Base-by-base conservation (phyloP, 2,888 invertebrate species). In the Chelonus formosanus region DNA sequence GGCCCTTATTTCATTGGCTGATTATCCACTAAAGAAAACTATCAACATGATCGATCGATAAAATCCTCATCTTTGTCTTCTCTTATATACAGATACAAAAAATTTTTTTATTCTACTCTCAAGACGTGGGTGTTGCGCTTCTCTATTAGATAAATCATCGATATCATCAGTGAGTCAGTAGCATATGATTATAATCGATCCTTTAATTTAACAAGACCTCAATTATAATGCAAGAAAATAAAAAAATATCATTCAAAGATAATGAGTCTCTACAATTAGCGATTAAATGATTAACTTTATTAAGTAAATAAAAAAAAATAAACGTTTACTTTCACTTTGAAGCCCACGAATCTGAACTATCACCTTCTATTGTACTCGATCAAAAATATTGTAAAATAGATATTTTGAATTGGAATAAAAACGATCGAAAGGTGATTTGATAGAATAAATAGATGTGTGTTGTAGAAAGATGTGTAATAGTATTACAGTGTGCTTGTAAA, bases 131-230 rank as follows among this genome's bases (percentile, higher is more conserved):
- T 36, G 59, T 31, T 55, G 34, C 35, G 52, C 44, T 52, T 59
- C 59, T 65, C 53, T 59, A 32, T 53, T 65, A 47, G 47, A 64
- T 58, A 64, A 59, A 59, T 63, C 57, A 58, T 58, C 57, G 44
- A 34, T 57, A 44, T 57, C 57, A 58, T 64, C 40, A 40, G 59
- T 65, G 65, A 65, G 35, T 64, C 64, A 64, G 65, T 65, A 65
- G 65, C 65, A 34, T 44, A 45, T 59, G 52, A 48, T 65, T 54
- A 65, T 59, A 34, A 10, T 58, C n/a, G n/a, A 35, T 10, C 5
- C 47, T 34, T 44, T 36, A 48, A 45, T 34, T 20, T 48, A 48
- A 48, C 48, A 31, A 48, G 20, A n/a, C 45, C 45, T 10, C 34
- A 8, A 48, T 35, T 58, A 58, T 48, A 47, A 58, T 58, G 47